Base-by-base conservation (phyloP, 1,140 invertebrate species). In the Drosophila leontia region DNA sequence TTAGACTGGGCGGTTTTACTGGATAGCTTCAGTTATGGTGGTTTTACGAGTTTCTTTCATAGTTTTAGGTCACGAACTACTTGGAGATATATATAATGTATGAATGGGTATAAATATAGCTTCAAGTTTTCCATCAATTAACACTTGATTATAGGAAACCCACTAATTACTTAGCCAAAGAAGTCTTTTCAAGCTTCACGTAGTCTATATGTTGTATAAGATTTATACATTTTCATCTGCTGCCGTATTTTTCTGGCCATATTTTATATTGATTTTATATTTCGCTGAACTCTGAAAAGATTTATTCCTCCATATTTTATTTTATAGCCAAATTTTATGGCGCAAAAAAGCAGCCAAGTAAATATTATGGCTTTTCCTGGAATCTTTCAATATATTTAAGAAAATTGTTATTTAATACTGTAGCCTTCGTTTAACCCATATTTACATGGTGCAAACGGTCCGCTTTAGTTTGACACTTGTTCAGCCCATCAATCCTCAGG, bases 21-120 rank as follows among this genome's bases (percentile, higher is more conserved):
- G 39, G 37, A 42, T 37, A 70, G 50, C 6, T 67, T 51, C n/a
- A 37, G 44, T 39, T 72, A 23, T 71, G 68, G 32, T 29, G n/a
- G 35, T 34, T 48, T 34, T 34, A 39, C 42, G 15, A 68, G 44
- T 45, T 45, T 68, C 26, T 65, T 32, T 29, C 15, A 42, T 51
- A 35, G 29, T 48, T 32, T n/a, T 53, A n/a, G 19, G 44, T 37
- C 29, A 59, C 37, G 26, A 59, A 23, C 55, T 29, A 15, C 29
- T n/a, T 5, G 9, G 17, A 1, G 3, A n/a, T 37, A 39, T 39
- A n/a, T 11, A 4, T n/a, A 23, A 11, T 23, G 15, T 15, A 23
- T 55, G 19, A 55, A 55, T 55, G 53, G 19, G 19, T 23, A 23
- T 55, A 55, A 55, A 55, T 39, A 39, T 55, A 55, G 19, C 19